These are phyloP conservation scores for Pseudomyrmex sp. DNA, from an alignment of 1,140 invertebrate species.

Conservation along the genomic window DNA sequence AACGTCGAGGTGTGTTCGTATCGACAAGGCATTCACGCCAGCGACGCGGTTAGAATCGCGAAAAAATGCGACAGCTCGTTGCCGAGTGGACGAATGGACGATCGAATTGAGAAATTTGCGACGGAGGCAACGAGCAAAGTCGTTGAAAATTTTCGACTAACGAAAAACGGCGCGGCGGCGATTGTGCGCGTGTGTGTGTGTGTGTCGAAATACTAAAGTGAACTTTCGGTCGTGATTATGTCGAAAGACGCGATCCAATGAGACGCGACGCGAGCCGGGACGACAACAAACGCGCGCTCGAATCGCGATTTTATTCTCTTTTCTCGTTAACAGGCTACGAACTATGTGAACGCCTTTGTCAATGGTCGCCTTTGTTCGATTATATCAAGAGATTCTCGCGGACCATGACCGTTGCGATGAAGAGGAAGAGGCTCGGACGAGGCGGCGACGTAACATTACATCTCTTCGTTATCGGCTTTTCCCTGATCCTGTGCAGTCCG, in stretches of 20 bases:
- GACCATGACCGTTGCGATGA: constrained; percentile 74
- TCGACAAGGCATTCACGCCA: too few species aligned
- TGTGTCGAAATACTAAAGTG: too few species aligned
- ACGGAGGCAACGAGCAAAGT: too few species aligned
- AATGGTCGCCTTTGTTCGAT: constrained; percentile 67
- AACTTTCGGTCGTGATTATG: too few species aligned
- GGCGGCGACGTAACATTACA: constrained; percentile 58
- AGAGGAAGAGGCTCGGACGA: constrained; percentile 54
- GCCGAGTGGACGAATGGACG: too few species aligned
- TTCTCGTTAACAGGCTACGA: constrained; percentile 30
- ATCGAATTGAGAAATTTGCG: too few species aligned
- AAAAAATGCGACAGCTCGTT: too few species aligned
- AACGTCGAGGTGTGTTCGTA: too few species aligned
- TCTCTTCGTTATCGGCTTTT: constrained; percentile 68
- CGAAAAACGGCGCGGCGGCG: too few species aligned
- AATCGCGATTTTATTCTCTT: constrained; percentile 24
- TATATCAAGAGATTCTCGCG: constrained; percentile 64
- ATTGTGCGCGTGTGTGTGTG: too few species aligned
- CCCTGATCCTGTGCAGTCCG: constrained; percentile 70
- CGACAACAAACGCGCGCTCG: neutral
- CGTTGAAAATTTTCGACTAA: constrained; percentile 8
- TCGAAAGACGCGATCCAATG: constrained; percentile 13
- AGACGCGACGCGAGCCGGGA: constrained; percentile 11
- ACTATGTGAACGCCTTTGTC: constrained; percentile 45
- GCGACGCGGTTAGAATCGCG: too few species aligned